These are phyloP conservation scores for Eueides isabella DNA, from an alignment of 1,140 invertebrate species.

Conservation along the genomic window DNA sequence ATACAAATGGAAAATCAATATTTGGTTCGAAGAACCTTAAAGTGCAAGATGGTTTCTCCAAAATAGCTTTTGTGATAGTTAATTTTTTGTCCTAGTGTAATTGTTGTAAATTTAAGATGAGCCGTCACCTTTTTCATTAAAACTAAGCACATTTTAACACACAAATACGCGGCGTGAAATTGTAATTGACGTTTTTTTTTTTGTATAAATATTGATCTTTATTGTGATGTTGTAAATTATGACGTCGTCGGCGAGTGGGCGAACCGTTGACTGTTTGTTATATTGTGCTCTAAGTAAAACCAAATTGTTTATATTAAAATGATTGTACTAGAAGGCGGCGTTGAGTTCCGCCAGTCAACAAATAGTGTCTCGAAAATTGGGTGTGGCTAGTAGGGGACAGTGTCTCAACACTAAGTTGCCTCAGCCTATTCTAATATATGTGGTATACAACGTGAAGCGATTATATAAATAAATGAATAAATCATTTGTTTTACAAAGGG, in stretches of 20 bases:
- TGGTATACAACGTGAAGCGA: not conserved
- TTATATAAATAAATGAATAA: not conserved
- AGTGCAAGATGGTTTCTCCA: slow-evolving; percentile 27
- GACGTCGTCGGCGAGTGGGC: not conserved
- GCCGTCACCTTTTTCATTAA: slow-evolving; percentile 36
- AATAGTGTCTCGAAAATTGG: no score
- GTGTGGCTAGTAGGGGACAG: no score
- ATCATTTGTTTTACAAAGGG: not conserved
- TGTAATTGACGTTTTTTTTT: slow-evolving; percentile 11
- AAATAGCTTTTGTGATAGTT: slow-evolving; percentile 70
- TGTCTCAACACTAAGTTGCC: no score
- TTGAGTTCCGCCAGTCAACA: no score
- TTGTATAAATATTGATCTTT: slow-evolving; percentile 5
- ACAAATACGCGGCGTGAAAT: slow-evolving; percentile 26
- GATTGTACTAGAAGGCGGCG: not conserved
- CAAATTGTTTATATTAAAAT: not conserved
- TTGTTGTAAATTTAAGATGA: slow-evolving; percentile 47
- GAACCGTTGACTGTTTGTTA: not conserved
- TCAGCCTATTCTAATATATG: no score
- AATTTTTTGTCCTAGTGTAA: slow-evolving; percentile 63
- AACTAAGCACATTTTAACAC: slow-evolving; percentile 42
- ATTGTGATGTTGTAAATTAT: slow-evolving; percentile 11
- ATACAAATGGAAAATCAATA: slow-evolving; percentile 5
- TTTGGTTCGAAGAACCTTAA: slow-evolving; percentile 22
- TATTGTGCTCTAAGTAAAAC: not conserved